Evolutionary conservation across 2,797 vertebrate species (phyloP), one percentile per base, ranked within the genome.

Genomic region (Leptoclinus maculatus): DNA sequence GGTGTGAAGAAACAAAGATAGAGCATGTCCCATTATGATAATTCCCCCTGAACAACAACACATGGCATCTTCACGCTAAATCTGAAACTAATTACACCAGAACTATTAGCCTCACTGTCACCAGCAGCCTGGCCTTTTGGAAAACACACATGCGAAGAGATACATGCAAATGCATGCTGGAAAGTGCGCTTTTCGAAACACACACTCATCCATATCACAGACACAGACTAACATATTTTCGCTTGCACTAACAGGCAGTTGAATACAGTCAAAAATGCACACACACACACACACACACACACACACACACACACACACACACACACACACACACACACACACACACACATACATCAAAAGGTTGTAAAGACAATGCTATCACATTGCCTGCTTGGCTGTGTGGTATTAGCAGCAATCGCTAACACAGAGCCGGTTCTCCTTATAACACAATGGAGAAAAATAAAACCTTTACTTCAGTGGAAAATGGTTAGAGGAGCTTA

Each of bases 31-130:
- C 82, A 88, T 83, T 86, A 85, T 84, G 83, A 80, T 89, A 77
- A 88, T 88, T 85, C 76, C 56, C 67, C 63, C 27, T 74, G 83
- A 89, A 82, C 76, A 87, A 85, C 80, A 80, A 82, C 91, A 93
- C 86, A 88, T 90, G 89, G 90, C 85, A 83, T 90, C 87, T 89
- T 92, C 89, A 91, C 70, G 80, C 88, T 85, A 83, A 91, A 93
- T 93, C 76, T 87, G 74, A 87, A 90, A 88, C 81, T 83, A 91
- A 93, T 93, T 91, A 91, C 90, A 88, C 78, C 71, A 75, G 68
- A 81, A 87, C 84, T 85, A 87, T 83, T 87, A 87, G 77, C 74
- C 84, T 66, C 66, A 67, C 79, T 76, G 83, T 79, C 83, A 83
- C 66, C 70, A 60, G 71, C 80, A 81, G 72, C 49, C 71, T 77